Percentiles rank a stretch among this genome's conserved stretches.
phyloP scores from a whole-genome alignment of 2,797 vertebrate species.

The Oreortyx pictus region DNA sequence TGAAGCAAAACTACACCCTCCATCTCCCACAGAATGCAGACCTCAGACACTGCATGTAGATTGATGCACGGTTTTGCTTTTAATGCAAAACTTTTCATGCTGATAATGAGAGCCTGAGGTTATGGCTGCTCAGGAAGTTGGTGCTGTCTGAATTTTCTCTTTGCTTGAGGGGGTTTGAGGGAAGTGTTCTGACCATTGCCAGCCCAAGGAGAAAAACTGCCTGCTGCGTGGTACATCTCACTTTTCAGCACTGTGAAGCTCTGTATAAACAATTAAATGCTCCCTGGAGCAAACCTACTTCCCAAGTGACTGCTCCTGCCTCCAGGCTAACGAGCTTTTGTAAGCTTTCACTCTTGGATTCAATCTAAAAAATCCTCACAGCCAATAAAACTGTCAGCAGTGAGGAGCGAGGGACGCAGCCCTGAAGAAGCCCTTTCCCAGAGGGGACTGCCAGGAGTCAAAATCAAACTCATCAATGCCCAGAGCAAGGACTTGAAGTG shows the following conservation, averaged over 20 bases:
- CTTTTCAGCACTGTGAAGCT: not conserved
- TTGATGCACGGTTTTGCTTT: not conserved
- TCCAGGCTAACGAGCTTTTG: constrained; percentile 3
- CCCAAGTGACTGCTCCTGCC: not conserved
- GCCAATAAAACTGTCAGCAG: not conserved
- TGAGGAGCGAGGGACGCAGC: not conserved
- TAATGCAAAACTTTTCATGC: not conserved
- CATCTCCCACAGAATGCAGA: not conserved
- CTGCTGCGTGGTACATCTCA: not conserved
- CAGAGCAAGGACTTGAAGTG: not conserved
- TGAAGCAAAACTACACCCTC: not conserved
- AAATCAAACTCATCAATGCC: not conserved
- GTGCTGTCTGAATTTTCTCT: not conserved
- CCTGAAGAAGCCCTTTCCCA: not conserved
- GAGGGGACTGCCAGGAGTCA: not conserved
- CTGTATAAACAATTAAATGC: not conserved
- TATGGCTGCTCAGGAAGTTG: not conserved
- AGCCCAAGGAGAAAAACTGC: not conserved
- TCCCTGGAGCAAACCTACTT: not conserved
- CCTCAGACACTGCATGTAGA: not conserved
- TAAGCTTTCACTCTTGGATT: not conserved
- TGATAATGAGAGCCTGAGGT: constrained; percentile 6
- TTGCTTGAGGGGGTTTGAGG: not conserved
- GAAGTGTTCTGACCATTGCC: not conserved
- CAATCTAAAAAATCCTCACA: not conserved